Conservation (phyloP, 53 echinoderm and acorn worm species). For the Arbacia lixula region DNA sequence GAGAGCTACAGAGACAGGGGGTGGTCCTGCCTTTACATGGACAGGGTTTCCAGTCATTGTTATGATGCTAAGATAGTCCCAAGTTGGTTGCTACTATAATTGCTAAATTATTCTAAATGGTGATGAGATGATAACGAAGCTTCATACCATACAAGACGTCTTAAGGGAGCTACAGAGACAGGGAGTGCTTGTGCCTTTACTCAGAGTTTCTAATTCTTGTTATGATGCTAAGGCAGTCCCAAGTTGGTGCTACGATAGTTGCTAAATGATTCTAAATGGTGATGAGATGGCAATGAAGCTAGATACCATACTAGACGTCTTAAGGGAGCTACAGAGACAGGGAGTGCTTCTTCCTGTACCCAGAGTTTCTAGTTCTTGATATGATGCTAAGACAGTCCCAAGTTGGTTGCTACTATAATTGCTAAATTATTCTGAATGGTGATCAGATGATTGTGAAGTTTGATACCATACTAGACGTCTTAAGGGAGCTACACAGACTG, state of each 20-base stretch:
- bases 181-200: too few species aligned
- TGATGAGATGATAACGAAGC: too few species aligned
- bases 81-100: too few species aligned
- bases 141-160: slow-evolving; percentile 66
- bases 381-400: background rate
- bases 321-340: slow-evolving; percentile 55
- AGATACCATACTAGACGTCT: background rate
- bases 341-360: too few species aligned
- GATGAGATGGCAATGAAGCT: background rate
- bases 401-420: too few species aligned
- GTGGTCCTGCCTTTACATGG: slow-evolving; percentile 78
- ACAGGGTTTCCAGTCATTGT: slow-evolving; percentile 63
- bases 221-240: too few species aligned
- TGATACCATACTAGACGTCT: slow-evolving; percentile 84
- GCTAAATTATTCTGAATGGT: too few species aligned
- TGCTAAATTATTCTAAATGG: too few species aligned
- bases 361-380: slow-evolving; percentile 66
- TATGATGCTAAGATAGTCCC: slow-evolving; percentile 5
- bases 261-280: too few species aligned
- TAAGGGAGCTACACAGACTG: slow-evolving; percentile 88
- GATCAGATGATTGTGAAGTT: too few species aligned
- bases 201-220: too few species aligned
- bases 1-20: slow-evolving; percentile 91
- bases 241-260: too few species aligned
- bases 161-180: slow-evolving; percentile 70